phyloP scores from a whole-genome alignment of 2,797 vertebrate genomes.

The Sternarchorhynchus goeldii region DNA sequence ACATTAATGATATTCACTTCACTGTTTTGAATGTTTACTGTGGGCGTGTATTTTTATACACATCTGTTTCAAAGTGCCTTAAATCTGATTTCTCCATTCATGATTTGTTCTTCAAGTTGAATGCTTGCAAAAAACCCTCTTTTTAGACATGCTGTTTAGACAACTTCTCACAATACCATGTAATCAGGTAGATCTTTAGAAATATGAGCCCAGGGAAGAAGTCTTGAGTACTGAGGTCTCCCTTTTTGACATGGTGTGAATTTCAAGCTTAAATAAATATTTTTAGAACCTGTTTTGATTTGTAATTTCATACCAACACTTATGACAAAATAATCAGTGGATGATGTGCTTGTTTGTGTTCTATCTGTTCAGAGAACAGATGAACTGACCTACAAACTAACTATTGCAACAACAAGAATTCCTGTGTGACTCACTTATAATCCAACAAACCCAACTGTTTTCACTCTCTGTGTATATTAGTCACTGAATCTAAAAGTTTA shows the following conservation, averaged over 20 bases:
- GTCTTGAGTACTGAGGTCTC: not conserved
- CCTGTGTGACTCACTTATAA: too few relatives aligned
- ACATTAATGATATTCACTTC: slow-evolving; percentile 15
- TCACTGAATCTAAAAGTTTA: not conserved
- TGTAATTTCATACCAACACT: not conserved
- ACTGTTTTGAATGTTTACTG: not conserved
- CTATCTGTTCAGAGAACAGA: too few relatives aligned
- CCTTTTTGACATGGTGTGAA: slow-evolving; percentile 32
- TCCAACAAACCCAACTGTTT: too few relatives aligned
- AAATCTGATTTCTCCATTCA: not conserved
- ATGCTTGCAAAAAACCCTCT: not conserved
- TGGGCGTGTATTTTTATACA: slow-evolving; percentile 26
- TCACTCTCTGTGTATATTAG: not conserved
- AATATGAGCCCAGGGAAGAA: not conserved
- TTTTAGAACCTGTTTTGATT: slow-evolving; percentile 20
- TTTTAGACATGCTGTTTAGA: not conserved
- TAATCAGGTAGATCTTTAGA: not conserved
- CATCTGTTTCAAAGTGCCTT: slow-evolving; percentile 50
- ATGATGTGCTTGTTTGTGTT: too few relatives aligned
- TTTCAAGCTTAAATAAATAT: slow-evolving; percentile 26
- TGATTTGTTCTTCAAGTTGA: not conserved
- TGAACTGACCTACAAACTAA: too few relatives aligned
- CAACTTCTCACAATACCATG: not conserved
- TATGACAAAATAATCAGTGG: too few relatives aligned
- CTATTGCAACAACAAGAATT: too few relatives aligned